Percentiles rank a stretch among this genome's conserved stretches.
Conservation (phyloP, 35 echinoderm and acorn worm species). For the Ophiothrix spiculata region DNA sequence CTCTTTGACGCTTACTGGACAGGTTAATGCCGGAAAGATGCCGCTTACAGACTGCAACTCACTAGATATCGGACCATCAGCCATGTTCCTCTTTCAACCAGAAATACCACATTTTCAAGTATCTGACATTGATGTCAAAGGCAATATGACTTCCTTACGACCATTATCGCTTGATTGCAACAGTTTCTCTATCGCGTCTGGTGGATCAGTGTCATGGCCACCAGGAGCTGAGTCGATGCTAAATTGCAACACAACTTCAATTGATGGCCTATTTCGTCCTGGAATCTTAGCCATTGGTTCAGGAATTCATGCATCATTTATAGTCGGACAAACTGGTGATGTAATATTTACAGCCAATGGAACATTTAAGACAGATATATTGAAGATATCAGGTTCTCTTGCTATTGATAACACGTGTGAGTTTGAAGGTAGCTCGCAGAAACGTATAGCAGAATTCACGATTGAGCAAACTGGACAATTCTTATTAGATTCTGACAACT, state of each 20-base stretch:
- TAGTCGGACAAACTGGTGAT: conserved; percentile 31
- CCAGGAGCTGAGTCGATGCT: conserved; percentile 28
- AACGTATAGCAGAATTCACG: conserved; percentile 10
- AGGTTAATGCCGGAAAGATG: conserved; percentile 35
- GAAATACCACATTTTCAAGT: conserved; percentile 27
- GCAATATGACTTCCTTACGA: conserved; percentile 32
- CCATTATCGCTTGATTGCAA: conserved; percentile 34
- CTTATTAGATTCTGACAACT: neutral
- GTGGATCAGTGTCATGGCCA: conserved; percentile 47
- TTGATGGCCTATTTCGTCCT: conserved; percentile 54
- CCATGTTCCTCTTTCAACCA: conserved; percentile 27
- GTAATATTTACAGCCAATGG: conserved; percentile 17
- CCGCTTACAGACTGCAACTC: conserved; percentile 11
- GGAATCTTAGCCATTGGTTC: conserved; percentile 29
- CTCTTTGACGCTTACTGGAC: conserved; percentile 38
- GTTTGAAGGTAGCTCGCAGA: neutral
- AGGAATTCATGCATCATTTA: conserved; percentile 47
- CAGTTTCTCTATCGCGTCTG: conserved; percentile 13
- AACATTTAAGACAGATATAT: conserved; percentile 32
- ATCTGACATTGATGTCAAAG: conserved; percentile 16
- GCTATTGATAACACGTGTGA: neutral
- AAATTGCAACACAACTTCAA: conserved; percentile 19
- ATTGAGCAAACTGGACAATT: conserved; percentile 19
- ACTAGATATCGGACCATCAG: conserved; percentile 8
- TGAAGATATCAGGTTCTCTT: conserved; percentile 5